Evolutionary conservation across 2,888 invertebrate genomes (phyloP), one percentile per base, ranked within the genome.

Genomic region (Drosophila picticornis): DNA sequence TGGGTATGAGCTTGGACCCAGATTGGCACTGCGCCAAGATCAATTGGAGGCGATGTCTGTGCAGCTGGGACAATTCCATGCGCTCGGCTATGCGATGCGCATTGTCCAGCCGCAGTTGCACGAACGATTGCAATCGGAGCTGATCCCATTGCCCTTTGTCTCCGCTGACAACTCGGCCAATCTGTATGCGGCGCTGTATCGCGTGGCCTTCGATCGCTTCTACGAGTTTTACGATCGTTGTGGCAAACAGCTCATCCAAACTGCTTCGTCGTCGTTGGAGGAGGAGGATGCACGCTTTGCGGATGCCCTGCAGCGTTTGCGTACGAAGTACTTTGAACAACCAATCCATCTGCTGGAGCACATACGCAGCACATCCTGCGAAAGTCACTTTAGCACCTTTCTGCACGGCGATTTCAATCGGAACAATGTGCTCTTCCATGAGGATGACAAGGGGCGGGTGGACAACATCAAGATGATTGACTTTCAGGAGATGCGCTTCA

Each of bases 341-440:
- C 93, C 93, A 6, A 76, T 83, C 13, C 57, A 73, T 13, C 72
- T 93, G 10, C 46, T 93, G 61, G 92, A 93, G 63, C 75, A 63
- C 7, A 77, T 93, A 58, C 88, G 92, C 27, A 84, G 70, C 4
- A 55, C 67, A 3, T 66, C 83, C 4, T 75, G 69, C 6, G 81
- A 93, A 62, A 72, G 71, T 10, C 56, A 75, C 7, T 93, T 93
- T 74, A 86, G 83, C 6, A 90, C 90, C 2, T 91, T 93, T 34
- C 73, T 92, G 11, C 93, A 93, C 67, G 93, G 93, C 19, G 93
- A 93, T 59, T 93, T 89, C 66, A 93, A 93, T 83, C 90, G 93
- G 4, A 93, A 93, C 78, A 93, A 93, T 81, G 93, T 93, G 4
- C 75, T 93, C 40, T 93, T 93, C 65, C 89, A 88, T 32, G 91